A percentile compares a stretch with the other conserved stretches of the same genome.
Conservation (phyloP, 2,797 vertebrate species). For the Chromobotia macracanthus region DNA sequence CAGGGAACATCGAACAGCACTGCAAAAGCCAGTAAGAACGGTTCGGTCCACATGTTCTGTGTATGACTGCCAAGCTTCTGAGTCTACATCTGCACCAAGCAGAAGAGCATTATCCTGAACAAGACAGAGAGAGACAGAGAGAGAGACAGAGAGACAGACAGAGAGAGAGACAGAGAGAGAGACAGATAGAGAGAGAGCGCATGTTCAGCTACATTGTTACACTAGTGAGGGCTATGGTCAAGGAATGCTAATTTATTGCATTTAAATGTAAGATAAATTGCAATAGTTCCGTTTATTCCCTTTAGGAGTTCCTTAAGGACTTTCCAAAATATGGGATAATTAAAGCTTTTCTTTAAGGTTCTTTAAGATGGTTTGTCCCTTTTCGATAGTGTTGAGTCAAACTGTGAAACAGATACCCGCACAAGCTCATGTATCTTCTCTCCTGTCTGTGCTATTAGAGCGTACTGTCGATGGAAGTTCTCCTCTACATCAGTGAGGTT, state of each 20-base stretch:
- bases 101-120: conserved; percentile 81
- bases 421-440: conserved; percentile 74
- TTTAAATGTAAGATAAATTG: no score
- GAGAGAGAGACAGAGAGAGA: neutral
- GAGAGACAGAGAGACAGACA: neutral
- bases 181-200: no score
- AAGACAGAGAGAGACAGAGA: neutral
- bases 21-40: conserved; percentile 79
- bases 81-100: conserved; percentile 74
- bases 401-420: conserved; percentile 57
- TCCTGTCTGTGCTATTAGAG: conserved; percentile 67
- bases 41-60: conserved; percentile 79
- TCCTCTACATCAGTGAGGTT: conserved; percentile 72
- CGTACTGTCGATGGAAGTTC: conserved; percentile 69
- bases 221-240: no score
- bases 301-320: neutral
- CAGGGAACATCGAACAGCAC: conserved; percentile 80
- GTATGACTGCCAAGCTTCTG: conserved; percentile 80
- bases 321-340: no score
- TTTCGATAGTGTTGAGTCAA: no score
- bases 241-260: no score
- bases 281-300: neutral
- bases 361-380: no score
- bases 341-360: no score
- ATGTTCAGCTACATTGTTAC: neutral